These are phyloP conservation scores for Lampropteryx suffumata DNA, from an alignment of 2,888 invertebrate genomes.

Conservation along the genomic window DNA sequence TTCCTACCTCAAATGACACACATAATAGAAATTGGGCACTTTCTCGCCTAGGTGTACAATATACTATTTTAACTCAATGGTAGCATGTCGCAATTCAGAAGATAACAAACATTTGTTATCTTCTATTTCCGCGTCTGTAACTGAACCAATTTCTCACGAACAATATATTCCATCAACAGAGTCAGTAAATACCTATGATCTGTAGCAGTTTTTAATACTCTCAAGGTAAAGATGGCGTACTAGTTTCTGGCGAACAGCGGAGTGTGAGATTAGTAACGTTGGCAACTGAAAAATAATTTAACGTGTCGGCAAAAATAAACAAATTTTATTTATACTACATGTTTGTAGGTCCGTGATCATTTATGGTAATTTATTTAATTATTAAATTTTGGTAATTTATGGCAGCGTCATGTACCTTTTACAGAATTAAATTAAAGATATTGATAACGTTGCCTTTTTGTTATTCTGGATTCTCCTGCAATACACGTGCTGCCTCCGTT, in stretches of 20 bases:
- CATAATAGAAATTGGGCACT: no score
- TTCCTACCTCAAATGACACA: no score
- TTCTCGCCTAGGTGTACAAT: no score
- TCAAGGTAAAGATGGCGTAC: not conserved
- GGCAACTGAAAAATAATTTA: slow-evolving; percentile 11
- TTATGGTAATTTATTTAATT: no score
- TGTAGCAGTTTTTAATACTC: not conserved
- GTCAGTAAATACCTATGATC: not conserved
- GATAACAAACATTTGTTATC: not conserved
- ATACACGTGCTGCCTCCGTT: slow-evolving; percentile 13
- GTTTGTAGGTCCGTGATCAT: not conserved
- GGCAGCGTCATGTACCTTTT: slow-evolving; percentile 19
- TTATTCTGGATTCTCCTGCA: slow-evolving; percentile 18
- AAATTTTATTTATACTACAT: not conserved
- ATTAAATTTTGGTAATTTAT: slow-evolving; percentile 5
- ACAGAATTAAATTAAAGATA: slow-evolving; percentile 29
- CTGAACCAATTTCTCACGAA: not conserved
- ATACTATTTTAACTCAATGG: not conserved
- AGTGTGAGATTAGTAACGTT: not conserved
- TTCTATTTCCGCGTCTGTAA: not conserved
- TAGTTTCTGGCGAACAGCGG: no score
- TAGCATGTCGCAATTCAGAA: not conserved
- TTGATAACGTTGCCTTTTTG: slow-evolving; percentile 31
- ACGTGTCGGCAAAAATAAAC: not conserved
- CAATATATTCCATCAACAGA: not conserved